These are phyloP conservation scores for Anabacerthia variegaticeps DNA, from an alignment of 2,797 vertebrate species.

Conservation along the genomic window DNA sequence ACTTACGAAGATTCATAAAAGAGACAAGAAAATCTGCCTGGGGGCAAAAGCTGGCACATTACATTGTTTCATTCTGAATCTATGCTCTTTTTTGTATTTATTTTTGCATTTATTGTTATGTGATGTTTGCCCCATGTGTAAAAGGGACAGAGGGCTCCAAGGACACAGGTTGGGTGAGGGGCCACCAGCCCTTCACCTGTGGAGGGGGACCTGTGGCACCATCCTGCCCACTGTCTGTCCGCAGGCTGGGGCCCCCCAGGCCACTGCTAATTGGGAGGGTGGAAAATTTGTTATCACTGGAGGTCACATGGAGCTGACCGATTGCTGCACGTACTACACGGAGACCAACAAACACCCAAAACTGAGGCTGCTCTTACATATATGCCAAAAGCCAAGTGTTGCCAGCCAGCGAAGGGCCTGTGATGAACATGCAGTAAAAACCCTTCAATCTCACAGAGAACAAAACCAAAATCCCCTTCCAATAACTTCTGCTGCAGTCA, in stretches of 20 bases:
- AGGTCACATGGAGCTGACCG: rapidly evolving
- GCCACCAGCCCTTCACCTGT: not conserved
- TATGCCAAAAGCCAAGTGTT: rapidly evolving
- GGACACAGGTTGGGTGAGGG: rapidly evolving
- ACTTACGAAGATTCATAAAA: not conserved
- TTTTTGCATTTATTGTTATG: not conserved
- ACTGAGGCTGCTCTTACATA: not conserved
- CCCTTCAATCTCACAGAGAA: not conserved
- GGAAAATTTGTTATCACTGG: rapidly evolving
- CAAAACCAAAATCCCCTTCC: not conserved
- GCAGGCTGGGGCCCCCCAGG: not conserved
- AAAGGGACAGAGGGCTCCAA: rapidly evolving
- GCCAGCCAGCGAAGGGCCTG: not conserved
- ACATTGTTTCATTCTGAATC: not conserved
- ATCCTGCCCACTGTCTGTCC: rapidly evolving
- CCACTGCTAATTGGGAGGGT: not conserved
- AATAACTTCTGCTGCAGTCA: not conserved
- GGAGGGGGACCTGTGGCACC: rapidly evolving
- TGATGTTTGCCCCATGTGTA: rapidly evolving
- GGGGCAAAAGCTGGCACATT: not conserved
- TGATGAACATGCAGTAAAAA: not conserved
- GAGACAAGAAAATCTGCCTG: not conserved
- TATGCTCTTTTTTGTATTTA: not conserved
- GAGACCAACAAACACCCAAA: not conserved
- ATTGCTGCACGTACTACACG: rapidly evolving